These are phyloP conservation scores for Muntiacus muntjak DNA, from an alignment of 2,113 vertebrate species.

Conservation along the genomic window DNA sequence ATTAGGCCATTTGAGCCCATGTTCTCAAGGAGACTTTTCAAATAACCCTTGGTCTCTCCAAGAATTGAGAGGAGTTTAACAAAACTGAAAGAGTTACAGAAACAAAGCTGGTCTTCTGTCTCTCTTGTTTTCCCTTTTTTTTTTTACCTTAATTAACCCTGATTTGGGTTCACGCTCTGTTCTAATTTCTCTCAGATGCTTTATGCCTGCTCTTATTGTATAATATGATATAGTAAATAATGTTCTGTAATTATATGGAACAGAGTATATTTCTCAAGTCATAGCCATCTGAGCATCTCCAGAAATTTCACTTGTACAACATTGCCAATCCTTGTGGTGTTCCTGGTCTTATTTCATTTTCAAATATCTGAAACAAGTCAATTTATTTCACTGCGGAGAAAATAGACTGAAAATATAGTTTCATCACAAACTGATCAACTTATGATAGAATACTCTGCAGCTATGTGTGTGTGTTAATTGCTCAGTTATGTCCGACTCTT, in stretches of 20 bases:
- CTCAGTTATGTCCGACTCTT: neutral
- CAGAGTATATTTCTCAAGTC: neutral
- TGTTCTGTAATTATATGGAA: neutral
- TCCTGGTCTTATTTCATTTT: neutral
- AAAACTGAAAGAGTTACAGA: too few species aligned
- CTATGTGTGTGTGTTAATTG: neutral
- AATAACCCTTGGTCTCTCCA: neutral
- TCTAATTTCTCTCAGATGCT: neutral
- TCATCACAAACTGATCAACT: neutral
- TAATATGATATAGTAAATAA: neutral
- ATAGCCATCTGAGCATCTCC: neutral
- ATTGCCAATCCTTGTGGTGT: neutral
- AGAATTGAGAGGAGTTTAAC: neutral
- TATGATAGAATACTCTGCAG: neutral
- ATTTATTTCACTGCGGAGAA: neutral
- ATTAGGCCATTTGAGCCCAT: neutral
- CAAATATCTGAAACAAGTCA: neutral
- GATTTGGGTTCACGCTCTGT: neutral
- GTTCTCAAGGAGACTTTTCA: neutral
- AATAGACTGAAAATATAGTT: neutral
- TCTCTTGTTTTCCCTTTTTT: neutral
- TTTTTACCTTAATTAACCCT: constrained; percentile 1
- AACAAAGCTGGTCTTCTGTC: neutral
- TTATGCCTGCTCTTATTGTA: neutral
- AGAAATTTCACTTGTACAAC: neutral